Evolutionary conservation across 2,113 vertebrate species (phyloP).

Genomic region (Cygnus atratus): DNA sequence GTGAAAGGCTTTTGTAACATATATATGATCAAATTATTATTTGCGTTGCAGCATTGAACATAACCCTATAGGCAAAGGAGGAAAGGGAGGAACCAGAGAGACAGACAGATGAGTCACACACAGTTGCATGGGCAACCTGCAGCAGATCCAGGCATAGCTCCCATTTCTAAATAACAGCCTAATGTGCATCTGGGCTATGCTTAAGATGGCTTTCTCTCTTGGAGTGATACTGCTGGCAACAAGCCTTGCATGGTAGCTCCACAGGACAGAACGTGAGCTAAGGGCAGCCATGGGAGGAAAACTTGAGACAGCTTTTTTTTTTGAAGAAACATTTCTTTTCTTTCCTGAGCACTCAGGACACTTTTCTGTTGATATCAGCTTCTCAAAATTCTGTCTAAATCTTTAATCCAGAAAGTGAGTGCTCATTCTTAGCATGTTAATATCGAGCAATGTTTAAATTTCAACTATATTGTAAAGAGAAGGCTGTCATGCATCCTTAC

Average conservation of each 20-base stretch:
- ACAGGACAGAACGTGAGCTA: background rate
- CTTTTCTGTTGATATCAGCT: background rate
- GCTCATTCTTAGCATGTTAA: background rate
- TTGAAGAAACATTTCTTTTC: background rate
- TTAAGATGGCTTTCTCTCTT: background rate
- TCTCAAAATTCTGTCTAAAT: background rate
- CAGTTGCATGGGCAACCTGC: background rate
- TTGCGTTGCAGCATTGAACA: background rate
- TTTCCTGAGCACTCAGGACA: background rate
- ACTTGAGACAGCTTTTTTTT: background rate
- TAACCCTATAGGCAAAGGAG: background rate
- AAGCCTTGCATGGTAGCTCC: background rate
- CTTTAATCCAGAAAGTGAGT: background rate
- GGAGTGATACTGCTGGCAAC: fast-evolving
- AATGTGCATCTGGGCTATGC: background rate
- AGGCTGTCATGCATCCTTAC: background rate
- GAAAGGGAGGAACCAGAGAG: background rate
- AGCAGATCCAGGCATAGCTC: background rate
- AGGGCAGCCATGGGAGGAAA: background rate
- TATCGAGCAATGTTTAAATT: constrained; percentile 11
- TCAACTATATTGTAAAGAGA: background rate
- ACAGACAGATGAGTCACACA: background rate
- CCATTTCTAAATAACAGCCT: background rate
- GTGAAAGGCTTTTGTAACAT: background rate
- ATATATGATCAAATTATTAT: background rate